Evolutionary conservation across 1,140 invertebrate genomes (phyloP).

Genomic region (Physella acuta): DNA sequence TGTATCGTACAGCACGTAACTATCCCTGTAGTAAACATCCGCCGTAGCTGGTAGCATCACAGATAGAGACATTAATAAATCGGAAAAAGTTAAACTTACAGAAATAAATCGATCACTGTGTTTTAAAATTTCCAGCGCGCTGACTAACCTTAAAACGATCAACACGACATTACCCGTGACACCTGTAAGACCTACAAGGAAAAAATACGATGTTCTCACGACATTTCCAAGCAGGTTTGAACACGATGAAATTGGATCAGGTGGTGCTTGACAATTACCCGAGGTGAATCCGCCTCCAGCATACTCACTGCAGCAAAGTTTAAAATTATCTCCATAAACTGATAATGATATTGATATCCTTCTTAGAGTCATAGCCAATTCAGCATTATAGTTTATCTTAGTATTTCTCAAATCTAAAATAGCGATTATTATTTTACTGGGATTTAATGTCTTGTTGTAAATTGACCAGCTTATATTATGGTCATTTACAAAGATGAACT

Average conservation of each 20-base stretch:
- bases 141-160: not conserved
- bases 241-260: not conserved
- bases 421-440: not conserved
- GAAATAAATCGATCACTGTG: not conserved
- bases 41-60: conserved; percentile 42
- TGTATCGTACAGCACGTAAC: conserved; percentile 38
- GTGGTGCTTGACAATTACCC: not conserved
- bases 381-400: not conserved
- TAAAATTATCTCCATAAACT: not conserved
- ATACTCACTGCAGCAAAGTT: not conserved
- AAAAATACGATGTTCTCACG: not conserved
- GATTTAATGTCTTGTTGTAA: too few species aligned
- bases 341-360: not conserved
- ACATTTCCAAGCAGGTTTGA: not conserved
- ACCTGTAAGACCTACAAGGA: conserved; percentile 15
- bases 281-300: not conserved
- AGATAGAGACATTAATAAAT: conserved; percentile 37
- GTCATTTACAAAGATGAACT: not conserved
- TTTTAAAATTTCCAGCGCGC: not conserved
- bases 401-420: not conserved
- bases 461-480: not conserved
- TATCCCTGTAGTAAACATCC: conserved; percentile 29
- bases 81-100: not conserved
- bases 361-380: not conserved
- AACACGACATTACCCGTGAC: conserved; percentile 16